These are phyloP conservation scores for Graphium colonna DNA, from an alignment of 2,888 invertebrate genomes.

Conservation along the genomic window DNA sequence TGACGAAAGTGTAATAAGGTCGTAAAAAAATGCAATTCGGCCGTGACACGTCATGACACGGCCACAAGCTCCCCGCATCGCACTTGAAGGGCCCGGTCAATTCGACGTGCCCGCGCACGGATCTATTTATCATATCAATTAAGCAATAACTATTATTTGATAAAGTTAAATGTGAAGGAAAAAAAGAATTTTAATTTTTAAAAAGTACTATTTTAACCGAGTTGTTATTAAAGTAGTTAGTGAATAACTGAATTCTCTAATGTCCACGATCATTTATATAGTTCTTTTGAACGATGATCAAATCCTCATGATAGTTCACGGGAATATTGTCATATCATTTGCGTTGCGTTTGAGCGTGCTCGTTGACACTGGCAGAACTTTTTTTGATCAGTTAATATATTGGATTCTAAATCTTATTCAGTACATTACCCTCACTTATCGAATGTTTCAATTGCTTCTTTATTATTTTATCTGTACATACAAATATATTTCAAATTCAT, in stretches of 20 bases:
- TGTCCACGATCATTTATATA: constrained; percentile 72
- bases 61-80: background rate
- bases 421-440: background rate
- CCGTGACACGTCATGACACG: background rate
- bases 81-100: constrained; percentile 10
- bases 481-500: no score
- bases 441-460: no score
- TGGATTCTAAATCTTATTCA: no score
- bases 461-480: no score
- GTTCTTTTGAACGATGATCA: constrained; percentile 73
- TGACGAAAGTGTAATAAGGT: no score
- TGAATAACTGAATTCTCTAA: constrained; percentile 73
- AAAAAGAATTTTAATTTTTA: constrained; percentile 61
- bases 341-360: constrained; percentile 31
- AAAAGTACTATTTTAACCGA: constrained; percentile 74
- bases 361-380: constrained; percentile 29
- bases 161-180: constrained; percentile 48
- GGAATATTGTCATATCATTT: constrained; percentile 69
- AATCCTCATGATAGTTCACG: constrained; percentile 64
- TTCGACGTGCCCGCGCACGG: constrained; percentile 45
- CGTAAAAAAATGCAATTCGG: background rate
- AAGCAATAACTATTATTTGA: constrained; percentile 79
- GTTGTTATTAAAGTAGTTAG: constrained; percentile 77
- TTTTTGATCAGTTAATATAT: background rate
- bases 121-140: constrained; percentile 73